Percentiles rank a stretch among this genome's conserved stretches.
Evolutionary conservation across 2,888 invertebrate species (phyloP).

Genomic region (Cephus runcator): DNA sequence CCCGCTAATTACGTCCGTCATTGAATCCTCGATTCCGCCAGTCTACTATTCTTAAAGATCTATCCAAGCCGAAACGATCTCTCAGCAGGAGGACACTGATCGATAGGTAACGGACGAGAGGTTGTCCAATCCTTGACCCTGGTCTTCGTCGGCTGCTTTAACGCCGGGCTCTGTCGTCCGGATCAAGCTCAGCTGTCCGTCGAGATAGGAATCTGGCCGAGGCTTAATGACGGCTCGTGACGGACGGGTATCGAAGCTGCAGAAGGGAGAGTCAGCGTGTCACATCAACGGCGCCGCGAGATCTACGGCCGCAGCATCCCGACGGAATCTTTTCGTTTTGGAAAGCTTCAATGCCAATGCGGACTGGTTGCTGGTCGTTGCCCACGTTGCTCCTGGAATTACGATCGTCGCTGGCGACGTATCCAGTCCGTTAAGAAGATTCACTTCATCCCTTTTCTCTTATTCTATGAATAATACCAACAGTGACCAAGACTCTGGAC

Average conservation of each 20-base stretch:
- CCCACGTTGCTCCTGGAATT: neutral
- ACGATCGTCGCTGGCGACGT: neutral
- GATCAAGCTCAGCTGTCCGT: conserved; percentile 41
- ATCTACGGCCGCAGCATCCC: conserved; percentile 53
- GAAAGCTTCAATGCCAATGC: conserved; percentile 42
- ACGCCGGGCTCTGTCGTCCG: conserved; percentile 39
- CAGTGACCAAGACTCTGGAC: neutral
- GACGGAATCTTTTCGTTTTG: conserved; percentile 51
- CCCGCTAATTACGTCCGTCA: conserved; percentile 54
- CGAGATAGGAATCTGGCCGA: conserved; percentile 58
- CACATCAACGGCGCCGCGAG: conserved; percentile 49
- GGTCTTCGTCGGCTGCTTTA: conserved; percentile 45
- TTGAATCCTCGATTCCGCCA: conserved; percentile 37
- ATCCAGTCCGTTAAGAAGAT: neutral
- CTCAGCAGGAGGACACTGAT: conserved; percentile 46
- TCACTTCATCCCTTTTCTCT: neutral
- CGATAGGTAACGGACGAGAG: conserved; percentile 52
- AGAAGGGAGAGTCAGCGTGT: conserved; percentile 31
- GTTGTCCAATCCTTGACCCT: conserved; percentile 55
- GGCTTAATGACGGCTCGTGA: conserved; percentile 60
- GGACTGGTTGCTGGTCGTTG: neutral
- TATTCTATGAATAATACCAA: neutral
- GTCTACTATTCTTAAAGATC: conserved; percentile 11
- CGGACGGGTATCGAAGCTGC: conserved; percentile 52
- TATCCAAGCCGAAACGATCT: neutral